Evolutionary conservation across 1,140 invertebrate species (phyloP).

Genomic region (Trachymyrmex cornetzi): DNA sequence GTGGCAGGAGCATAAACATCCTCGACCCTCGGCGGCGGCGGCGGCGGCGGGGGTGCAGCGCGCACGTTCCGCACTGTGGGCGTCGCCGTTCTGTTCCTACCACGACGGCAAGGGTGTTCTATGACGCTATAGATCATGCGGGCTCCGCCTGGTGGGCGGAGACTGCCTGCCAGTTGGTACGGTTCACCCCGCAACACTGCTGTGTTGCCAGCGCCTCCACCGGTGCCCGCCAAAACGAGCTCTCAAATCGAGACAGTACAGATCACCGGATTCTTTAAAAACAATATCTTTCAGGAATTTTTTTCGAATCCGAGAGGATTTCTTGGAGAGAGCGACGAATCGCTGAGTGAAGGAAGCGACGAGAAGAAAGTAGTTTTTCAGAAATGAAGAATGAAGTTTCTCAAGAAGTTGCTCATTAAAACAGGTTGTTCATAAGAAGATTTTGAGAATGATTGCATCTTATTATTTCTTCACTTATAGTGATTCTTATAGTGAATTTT

Average conservation of each 20-base stretch:
- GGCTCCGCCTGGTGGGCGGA: conserved; percentile 81
- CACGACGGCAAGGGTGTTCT: conserved; percentile 83
- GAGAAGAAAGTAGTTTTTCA: neutral
- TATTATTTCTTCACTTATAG: neutral
- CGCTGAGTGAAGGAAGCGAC: neutral
- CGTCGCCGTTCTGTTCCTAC: conserved; percentile 77
- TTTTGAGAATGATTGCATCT: neutral
- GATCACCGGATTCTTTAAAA: conserved; percentile 17
- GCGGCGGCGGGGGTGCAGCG: conserved; percentile 70
- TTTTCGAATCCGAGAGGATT: neutral
- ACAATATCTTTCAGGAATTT: conserved; percentile 19
- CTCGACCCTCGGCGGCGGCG: conserved; percentile 43
- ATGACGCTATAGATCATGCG: conserved; percentile 86
- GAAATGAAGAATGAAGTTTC: neutral
- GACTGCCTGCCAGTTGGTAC: conserved; percentile 73
- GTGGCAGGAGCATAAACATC: conserved; percentile 84
- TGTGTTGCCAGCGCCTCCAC: conserved; percentile 70
- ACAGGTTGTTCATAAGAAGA: neutral
- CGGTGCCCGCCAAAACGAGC: conserved; percentile 72
- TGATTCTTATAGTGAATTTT: neutral
- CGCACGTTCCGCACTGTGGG: conserved; percentile 81
- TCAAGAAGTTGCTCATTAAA: neutral
- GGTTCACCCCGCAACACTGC: conserved; percentile 63
- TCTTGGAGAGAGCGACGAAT: neutral
- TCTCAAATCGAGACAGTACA: conserved; percentile 41